These are phyloP conservation scores for Drosophila nebulosa DNA, from an alignment of 1,140 invertebrate genomes.

Conservation along the genomic window DNA sequence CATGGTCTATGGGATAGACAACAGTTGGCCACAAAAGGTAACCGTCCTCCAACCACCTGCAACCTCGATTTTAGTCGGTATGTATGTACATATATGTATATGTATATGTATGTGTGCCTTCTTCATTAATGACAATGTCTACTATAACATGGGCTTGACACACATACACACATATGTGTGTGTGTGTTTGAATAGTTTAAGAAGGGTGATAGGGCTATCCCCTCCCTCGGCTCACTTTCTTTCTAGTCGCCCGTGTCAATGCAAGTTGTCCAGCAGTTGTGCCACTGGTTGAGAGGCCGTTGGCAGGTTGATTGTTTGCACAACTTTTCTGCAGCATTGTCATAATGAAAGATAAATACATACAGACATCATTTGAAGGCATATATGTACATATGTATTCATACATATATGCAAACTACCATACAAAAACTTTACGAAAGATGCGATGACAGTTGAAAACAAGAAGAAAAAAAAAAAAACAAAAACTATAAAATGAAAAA, in stretches of 20 bases:
- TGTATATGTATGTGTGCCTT: too few species aligned
- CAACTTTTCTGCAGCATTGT: slow-evolving; percentile 72
- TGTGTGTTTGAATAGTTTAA: background rate
- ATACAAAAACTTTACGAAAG: slow-evolving; percentile 42
- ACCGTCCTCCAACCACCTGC: background rate
- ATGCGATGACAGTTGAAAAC: slow-evolving; percentile 15
- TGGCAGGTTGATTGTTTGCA: slow-evolving; percentile 72
- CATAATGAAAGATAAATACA: slow-evolving; percentile 73
- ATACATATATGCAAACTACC: slow-evolving; percentile 20
- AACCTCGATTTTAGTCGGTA: background rate
- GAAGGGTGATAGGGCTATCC: background rate
- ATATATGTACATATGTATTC: background rate
- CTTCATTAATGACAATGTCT: slow-evolving; percentile 46
- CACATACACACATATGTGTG: slow-evolving; percentile 25
- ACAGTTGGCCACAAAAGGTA: slow-evolving; percentile 47
- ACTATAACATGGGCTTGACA: slow-evolving; percentile 21
- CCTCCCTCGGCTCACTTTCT: background rate
- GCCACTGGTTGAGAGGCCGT: slow-evolving; percentile 38
- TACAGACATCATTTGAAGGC: slow-evolving; percentile 9
- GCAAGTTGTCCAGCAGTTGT: slow-evolving; percentile 3
- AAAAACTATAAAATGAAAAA: background rate
- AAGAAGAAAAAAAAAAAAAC: slow-evolving; percentile 14
- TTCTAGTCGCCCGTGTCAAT: slow-evolving; percentile 17
- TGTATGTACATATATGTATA: too few species aligned
- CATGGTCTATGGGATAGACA: slow-evolving; percentile 5